phyloP scores from a whole-genome alignment of 2,888 invertebrate genomes.

The Amiota communis region DNA sequence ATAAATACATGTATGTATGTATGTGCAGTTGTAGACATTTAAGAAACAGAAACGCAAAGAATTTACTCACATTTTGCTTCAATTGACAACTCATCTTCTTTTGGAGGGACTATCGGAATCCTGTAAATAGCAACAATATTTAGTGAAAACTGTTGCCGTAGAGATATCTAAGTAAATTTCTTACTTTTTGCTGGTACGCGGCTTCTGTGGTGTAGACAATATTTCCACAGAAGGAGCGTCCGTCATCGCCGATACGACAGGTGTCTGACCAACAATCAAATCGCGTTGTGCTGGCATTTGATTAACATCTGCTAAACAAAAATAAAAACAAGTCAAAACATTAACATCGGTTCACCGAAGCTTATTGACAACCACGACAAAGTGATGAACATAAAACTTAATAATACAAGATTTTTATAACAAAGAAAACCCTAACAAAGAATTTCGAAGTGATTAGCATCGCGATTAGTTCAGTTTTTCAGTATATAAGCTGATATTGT shows the following conservation, averaged over 20 bases:
- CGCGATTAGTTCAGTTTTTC: no score
- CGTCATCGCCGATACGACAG: constrained; percentile 82
- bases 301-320: constrained; percentile 43
- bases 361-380: not conserved
- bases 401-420: no score
- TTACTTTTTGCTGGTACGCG: constrained; percentile 72
- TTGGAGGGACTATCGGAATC: constrained; percentile 63
- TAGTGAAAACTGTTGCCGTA: not conserved
- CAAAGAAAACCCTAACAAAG: no score
- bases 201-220: constrained; percentile 73
- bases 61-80: constrained; percentile 47
- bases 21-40: no score
- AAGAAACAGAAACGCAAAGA: no score
- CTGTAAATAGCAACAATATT: constrained; percentile 41
- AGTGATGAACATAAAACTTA: no score
- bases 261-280: constrained; percentile 72
- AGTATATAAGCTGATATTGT: no score
- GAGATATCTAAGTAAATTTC: constrained; percentile 27
- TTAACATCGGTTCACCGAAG: not conserved
- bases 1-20: no score
- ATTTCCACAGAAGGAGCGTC: constrained; percentile 77
- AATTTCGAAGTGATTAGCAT: no score
- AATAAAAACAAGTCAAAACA: constrained; percentile 5
- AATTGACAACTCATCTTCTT: constrained; percentile 42
- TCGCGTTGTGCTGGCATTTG: constrained; percentile 51